Conservation (phyloP, 1,140 invertebrate species). For the Drosophila mojavensis region DNA sequence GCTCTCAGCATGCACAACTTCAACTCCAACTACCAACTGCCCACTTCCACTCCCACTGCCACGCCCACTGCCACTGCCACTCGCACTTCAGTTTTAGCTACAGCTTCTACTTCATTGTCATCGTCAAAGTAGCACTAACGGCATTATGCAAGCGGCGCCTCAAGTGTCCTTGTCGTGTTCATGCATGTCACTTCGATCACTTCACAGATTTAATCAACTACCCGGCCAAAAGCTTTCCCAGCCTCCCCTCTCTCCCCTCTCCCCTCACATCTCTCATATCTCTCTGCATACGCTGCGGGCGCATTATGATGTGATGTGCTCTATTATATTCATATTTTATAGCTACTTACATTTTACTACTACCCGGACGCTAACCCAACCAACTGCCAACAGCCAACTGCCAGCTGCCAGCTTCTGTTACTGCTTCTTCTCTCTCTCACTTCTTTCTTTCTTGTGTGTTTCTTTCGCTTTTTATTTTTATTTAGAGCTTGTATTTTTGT, state of each 20-base stretch:
- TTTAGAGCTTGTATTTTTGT: slow-evolving; percentile 21
- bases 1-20: slow-evolving; percentile 32
- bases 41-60: slow-evolving; percentile 24
- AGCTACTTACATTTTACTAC: slow-evolving; percentile 70
- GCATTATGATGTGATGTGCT: slow-evolving; percentile 65
- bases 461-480: neutral
- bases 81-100: slow-evolving; percentile 7
- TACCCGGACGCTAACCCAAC: slow-evolving; percentile 22
- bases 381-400: slow-evolving; percentile 33
- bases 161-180: slow-evolving; percentile 57
- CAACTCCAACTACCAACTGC: slow-evolving; percentile 10
- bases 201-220: slow-evolving; percentile 65
- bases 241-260: neutral
- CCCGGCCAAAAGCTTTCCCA: neutral
- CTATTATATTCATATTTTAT: slow-evolving; percentile 73
- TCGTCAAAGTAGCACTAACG: slow-evolving; percentile 31
- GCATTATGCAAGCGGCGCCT: slow-evolving; percentile 49
- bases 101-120: slow-evolving; percentile 49
- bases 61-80: slow-evolving; percentile 16
- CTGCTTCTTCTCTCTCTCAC: slow-evolving; percentile 5
- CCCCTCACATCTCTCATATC: no score
- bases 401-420: slow-evolving; percentile 9
- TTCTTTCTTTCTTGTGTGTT: slow-evolving; percentile 15
- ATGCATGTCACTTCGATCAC: slow-evolving; percentile 66
- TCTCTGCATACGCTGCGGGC: slow-evolving; percentile 51